Percentiles rank a stretch among this genome's conserved stretches.
phyloP scores from a whole-genome alignment of 2,797 vertebrate species.

The Poeciliopsis gracilis region DNA sequence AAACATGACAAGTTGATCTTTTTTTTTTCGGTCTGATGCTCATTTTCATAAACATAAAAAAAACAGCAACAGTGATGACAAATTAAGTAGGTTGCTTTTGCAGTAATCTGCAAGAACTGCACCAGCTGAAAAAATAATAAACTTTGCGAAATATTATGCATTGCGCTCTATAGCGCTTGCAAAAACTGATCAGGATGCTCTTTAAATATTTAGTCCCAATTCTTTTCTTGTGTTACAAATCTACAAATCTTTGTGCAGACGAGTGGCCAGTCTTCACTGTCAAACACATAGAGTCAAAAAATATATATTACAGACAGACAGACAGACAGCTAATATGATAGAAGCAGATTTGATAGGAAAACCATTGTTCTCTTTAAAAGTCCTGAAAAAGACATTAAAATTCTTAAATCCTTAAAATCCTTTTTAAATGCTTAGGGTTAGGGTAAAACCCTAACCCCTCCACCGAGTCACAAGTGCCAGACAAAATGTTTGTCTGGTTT shows the following conservation, averaged over 20 bases:
- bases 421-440: not conserved
- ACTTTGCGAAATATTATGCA: not conserved
- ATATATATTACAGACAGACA: not conserved
- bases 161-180: too few relatives aligned
- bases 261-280: not conserved
- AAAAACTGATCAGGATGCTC: too few relatives aligned
- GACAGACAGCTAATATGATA: not conserved
- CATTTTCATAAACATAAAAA: not conserved
- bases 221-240: not conserved
- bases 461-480: too few relatives aligned
- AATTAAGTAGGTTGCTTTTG: not conserved
- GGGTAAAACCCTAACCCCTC: too few relatives aligned
- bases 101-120: not conserved
- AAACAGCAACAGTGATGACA: not conserved
- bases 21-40: not conserved
- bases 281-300: not conserved
- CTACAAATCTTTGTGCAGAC: not conserved
- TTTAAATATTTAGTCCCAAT: not conserved
- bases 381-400: not conserved
- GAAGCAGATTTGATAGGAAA: not conserved
- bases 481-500: not conserved
- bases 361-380: not conserved
- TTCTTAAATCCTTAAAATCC: not conserved
- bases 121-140: not conserved
- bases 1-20: not conserved